Evolutionary conservation across 2,888 invertebrate species (phyloP).

Genomic region (Plebejus anna): DNA sequence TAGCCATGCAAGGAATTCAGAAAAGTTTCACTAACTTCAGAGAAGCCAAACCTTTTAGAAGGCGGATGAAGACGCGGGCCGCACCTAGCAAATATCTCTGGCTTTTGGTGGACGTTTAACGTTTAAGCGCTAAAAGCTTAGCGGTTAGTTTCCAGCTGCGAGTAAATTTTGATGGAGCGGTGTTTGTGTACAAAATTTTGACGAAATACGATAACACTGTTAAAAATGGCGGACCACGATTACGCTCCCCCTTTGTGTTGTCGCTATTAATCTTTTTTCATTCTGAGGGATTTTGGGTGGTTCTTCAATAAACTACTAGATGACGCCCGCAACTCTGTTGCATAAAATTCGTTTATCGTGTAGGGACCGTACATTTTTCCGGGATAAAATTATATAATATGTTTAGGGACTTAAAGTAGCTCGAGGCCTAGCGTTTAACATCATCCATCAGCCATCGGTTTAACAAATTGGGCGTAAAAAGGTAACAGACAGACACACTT

Average conservation of each 20-base stretch:
- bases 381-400: too few species aligned
- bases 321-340: too few species aligned
- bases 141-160: conserved; percentile 41
- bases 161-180: conserved; percentile 43
- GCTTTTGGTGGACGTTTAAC: conserved; percentile 39
- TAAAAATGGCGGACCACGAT: conserved; percentile 25
- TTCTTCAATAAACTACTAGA: neutral
- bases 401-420: too few species aligned
- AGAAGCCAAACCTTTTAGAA: neutral
- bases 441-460: too few species aligned
- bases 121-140: conserved; percentile 43
- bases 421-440: too few species aligned
- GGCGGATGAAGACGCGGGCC: neutral
- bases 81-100: conserved; percentile 12
- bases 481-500: too few species aligned
- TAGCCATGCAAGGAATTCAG: neutral
- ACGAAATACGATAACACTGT: conserved; percentile 31
- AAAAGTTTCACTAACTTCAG: neutral
- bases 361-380: too few species aligned
- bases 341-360: too few species aligned
- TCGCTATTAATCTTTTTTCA: neutral
- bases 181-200: conserved; percentile 40
- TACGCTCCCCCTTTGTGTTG: conserved; percentile 12
- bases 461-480: too few species aligned
- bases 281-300: neutral